Evolutionary conservation across 2,888 invertebrate genomes (phyloP).

Genomic region (Hydrotaea cyrtoneurina): DNA sequence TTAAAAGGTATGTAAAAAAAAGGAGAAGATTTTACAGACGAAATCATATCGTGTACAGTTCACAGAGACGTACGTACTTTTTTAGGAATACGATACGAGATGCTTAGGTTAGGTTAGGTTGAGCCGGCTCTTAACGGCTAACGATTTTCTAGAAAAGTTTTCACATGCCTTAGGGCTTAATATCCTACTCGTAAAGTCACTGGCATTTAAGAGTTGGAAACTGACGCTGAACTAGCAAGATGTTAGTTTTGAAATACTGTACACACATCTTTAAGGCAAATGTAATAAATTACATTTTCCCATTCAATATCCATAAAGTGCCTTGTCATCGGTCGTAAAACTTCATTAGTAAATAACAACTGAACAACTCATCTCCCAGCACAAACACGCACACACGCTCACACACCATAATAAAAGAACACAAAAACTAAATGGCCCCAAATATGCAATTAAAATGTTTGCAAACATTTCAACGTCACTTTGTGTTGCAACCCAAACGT

Average conservation of each 20-base stretch:
- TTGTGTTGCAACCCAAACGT: not conserved
- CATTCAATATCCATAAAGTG: conserved; percentile 44
- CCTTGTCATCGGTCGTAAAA: conserved; percentile 33
- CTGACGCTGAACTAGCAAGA: no score
- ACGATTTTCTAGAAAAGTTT: no score
- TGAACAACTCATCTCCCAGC: not conserved
- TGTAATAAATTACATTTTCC: conserved; percentile 51
- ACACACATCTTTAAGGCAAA: not conserved
- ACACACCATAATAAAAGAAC: not conserved
- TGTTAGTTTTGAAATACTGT: no score
- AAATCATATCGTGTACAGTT: no score
- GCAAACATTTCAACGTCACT: not conserved
- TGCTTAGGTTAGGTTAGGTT: no score
- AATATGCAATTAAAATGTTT: conserved; percentile 31
- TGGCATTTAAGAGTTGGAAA: no score
- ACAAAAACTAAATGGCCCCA: conserved; percentile 28
- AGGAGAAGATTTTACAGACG: no score
- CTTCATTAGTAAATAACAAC: conserved; percentile 34
- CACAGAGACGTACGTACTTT: no score
- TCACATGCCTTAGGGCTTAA: no score
- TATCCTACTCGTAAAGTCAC: not conserved
- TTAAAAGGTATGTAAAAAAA: no score
- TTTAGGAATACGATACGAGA: no score
- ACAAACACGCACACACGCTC: conserved; percentile 7
- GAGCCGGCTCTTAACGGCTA: no score